A percentile compares a stretch with the other conserved stretches of the same genome.
phyloP scores from a whole-genome alignment of 2,113 vertebrate genomes.

The Fregetta grallaria region DNA sequence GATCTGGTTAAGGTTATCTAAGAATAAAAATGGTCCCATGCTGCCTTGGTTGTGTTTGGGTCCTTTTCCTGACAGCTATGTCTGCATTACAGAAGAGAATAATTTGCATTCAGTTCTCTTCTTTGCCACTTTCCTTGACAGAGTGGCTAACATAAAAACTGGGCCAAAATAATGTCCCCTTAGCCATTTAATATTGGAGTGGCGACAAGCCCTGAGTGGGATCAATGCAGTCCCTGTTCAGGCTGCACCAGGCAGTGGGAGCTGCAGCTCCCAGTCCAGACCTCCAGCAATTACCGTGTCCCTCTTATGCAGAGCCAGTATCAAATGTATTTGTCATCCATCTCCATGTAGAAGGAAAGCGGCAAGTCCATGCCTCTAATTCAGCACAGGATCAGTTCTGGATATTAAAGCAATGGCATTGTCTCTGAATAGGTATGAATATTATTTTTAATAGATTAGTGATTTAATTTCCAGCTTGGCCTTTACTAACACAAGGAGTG shows the following conservation, averaged over 20 bases:
- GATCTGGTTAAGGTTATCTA: neutral
- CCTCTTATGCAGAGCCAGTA: too few relatives aligned
- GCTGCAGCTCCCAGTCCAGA: neutral
- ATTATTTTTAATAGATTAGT: neutral
- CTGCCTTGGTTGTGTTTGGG: neutral
- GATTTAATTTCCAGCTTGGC: neutral
- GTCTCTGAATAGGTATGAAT: neutral
- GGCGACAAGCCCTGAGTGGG: neutral
- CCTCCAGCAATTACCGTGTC: neutral
- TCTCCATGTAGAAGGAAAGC: neutral
- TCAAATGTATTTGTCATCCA: neutral
- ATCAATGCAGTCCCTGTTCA: too few relatives aligned
- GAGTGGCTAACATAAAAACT: neutral
- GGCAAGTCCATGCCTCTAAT: neutral
- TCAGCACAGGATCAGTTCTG: neutral
- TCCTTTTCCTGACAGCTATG: neutral
- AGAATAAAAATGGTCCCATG: neutral
- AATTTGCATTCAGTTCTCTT: neutral
- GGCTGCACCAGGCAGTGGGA: neutral
- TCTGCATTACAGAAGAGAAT: neutral
- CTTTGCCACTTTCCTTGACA: neutral
- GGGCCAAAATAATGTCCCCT: neutral
- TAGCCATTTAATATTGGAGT: neutral
- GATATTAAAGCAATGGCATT: neutral
- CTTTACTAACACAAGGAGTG: neutral